Conservation (phyloP, 2,113 vertebrate species). For the Rhombomys opimus region DNA sequence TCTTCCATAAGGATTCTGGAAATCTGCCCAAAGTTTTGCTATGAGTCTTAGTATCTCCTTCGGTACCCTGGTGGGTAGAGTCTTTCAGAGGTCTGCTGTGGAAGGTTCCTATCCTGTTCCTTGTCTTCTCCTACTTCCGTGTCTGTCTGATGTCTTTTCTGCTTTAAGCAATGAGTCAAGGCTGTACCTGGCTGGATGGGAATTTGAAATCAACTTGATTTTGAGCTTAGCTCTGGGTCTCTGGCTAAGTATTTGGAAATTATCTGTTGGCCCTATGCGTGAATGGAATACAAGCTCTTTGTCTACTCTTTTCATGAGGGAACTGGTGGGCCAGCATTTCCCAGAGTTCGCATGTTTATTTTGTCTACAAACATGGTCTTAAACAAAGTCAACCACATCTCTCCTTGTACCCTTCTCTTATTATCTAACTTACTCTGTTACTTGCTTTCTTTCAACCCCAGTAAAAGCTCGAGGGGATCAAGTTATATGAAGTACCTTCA, state of each 20-base stretch:
- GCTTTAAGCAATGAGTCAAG: constrained; percentile 42
- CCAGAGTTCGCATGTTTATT: background rate
- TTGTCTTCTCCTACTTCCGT: no score
- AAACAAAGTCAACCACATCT: background rate
- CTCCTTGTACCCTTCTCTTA: background rate
- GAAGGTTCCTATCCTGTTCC: no score
- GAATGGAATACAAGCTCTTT: background rate
- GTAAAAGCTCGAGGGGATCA: background rate
- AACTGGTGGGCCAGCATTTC: background rate
- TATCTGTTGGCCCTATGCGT: background rate
- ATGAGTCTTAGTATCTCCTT: no score
- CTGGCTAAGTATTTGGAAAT: constrained; percentile 12
- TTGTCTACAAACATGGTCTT: background rate
- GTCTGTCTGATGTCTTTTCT: background rate
- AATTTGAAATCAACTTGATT: constrained; percentile 48
- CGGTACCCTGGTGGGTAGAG: no score
- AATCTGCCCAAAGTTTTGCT: no score
- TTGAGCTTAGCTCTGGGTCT: background rate
- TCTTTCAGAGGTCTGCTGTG: no score
- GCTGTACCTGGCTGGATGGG: background rate
- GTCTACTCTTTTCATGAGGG: background rate
- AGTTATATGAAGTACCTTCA: constrained; percentile 42
- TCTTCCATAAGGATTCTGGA: no score
- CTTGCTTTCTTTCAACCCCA: constrained; percentile 36
- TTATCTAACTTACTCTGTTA: background rate